Evolutionary conservation across 2,888 invertebrate genomes (phyloP).

Genomic region (Bembecia ichneumoniformis): DNA sequence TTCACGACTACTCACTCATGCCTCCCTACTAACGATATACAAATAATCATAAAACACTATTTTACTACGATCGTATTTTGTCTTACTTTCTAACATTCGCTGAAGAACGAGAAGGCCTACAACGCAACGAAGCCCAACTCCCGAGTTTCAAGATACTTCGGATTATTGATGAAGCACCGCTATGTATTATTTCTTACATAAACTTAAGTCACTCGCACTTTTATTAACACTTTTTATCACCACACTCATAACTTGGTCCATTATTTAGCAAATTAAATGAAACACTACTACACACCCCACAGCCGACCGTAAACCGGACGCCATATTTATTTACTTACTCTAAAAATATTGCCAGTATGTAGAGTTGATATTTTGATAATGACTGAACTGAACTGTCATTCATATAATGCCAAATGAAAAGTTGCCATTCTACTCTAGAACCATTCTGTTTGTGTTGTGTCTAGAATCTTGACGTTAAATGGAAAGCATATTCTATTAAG

Average conservation of each 20-base stretch:
- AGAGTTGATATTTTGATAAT: too few relatives aligned
- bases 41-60: slow-evolving; percentile 26
- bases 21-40: slow-evolving; percentile 16
- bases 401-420: too few relatives aligned
- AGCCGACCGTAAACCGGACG: slow-evolving; percentile 16
- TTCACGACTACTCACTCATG: slow-evolving; percentile 12
- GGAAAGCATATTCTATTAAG: too few relatives aligned
- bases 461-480: too few relatives aligned
- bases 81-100: slow-evolving; percentile 43
- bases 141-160: slow-evolving; percentile 33
- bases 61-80: slow-evolving; percentile 26
- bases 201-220: neutral
- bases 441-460: too few relatives aligned
- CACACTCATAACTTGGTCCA: neutral
- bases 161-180: slow-evolving; percentile 53
- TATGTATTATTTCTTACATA: slow-evolving; percentile 5
- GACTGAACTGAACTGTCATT: too few relatives aligned
- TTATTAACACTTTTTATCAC: neutral
- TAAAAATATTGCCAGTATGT: slow-evolving; percentile 24
- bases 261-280: neutral
- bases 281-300: slow-evolving; percentile 23
- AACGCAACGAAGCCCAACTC: slow-evolving; percentile 42
- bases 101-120: slow-evolving; percentile 39
- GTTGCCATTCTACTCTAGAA: too few relatives aligned
- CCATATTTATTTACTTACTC: slow-evolving; percentile 71